Percentiles rank a stretch among this genome's conserved stretches.
These are phyloP conservation scores for Macrosiphum euphorbiae DNA, from an alignment of 2,888 invertebrate species.

Conservation along the genomic window DNA sequence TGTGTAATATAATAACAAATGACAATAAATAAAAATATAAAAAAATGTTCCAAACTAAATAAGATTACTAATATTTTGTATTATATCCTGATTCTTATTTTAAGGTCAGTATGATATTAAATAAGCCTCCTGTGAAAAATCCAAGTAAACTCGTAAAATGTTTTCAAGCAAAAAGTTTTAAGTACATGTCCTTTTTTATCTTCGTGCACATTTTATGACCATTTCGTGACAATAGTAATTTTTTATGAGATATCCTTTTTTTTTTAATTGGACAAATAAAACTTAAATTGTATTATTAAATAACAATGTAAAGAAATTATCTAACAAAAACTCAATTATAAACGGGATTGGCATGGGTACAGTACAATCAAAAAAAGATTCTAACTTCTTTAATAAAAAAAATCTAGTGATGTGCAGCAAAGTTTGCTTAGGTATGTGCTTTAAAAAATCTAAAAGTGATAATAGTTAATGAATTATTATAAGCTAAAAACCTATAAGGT, in stretches of 20 bases:
- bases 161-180: constrained; percentile 13
- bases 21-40: not conserved
- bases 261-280: not conserved
- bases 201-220: not conserved
- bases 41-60: not conserved
- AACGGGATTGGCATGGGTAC: not conserved
- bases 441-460: not conserved
- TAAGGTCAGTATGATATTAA: constrained; percentile 24
- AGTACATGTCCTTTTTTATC: not conserved
- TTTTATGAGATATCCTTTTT: not conserved
- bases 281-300: not conserved
- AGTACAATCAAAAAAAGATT: not conserved
- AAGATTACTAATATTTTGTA: not conserved
- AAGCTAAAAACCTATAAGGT: not conserved
- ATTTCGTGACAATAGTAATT: not conserved
- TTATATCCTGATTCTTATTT: constrained; percentile 18
- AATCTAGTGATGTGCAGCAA: not conserved
- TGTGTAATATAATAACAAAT: not conserved
- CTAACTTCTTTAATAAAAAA: not conserved
- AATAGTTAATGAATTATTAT: not conserved
- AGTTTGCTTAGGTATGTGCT: not conserved
- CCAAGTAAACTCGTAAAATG: not conserved
- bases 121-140: not conserved
- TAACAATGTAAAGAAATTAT: not conserved
- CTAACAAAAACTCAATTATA: not conserved